phyloP scores from a whole-genome alignment of 1,140 invertebrate genomes.

The Metopolophium dirhodum region DNA sequence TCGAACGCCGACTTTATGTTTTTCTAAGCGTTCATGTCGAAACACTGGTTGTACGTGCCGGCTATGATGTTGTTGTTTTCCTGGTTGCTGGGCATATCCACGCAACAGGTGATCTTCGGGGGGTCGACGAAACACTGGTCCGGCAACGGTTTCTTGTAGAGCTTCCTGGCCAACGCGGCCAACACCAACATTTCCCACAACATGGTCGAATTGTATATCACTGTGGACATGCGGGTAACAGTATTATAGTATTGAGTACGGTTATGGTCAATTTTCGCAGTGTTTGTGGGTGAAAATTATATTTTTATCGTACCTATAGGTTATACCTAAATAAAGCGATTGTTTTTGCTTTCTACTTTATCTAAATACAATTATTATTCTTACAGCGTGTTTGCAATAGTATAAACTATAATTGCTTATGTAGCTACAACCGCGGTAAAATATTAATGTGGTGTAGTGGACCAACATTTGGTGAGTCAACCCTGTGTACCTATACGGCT shows the following conservation, averaged over 20 bases:
- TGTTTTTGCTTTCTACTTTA: neutral
- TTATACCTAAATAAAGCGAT: neutral
- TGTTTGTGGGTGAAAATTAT: neutral
- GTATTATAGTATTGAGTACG: neutral
- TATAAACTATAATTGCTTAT: neutral
- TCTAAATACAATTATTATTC: neutral
- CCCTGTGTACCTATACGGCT: no score
- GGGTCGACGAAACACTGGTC: conserved; percentile 35
- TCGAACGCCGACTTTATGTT: neutral
- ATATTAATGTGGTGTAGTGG: no score
- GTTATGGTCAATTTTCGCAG: neutral
- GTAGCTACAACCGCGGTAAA: no score
- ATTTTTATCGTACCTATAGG: no score
- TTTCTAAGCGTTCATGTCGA: conserved; percentile 35
- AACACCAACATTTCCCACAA: conserved; percentile 70
- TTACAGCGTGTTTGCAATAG: neutral
- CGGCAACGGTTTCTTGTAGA: conserved; percentile 66
- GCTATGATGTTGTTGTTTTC: conserved; percentile 49
- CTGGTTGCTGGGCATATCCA: conserved; percentile 43
- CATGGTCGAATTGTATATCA: conserved; percentile 69
- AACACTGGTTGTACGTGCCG: conserved; percentile 52
- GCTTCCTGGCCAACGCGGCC: conserved; percentile 65
- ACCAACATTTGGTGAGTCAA: no score
- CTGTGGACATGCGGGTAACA: conserved; percentile 63
- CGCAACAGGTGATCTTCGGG: conserved; percentile 39